phyloP scores from a whole-genome alignment of 2,113 vertebrate species.

The Xenopus borealis region DNA sequence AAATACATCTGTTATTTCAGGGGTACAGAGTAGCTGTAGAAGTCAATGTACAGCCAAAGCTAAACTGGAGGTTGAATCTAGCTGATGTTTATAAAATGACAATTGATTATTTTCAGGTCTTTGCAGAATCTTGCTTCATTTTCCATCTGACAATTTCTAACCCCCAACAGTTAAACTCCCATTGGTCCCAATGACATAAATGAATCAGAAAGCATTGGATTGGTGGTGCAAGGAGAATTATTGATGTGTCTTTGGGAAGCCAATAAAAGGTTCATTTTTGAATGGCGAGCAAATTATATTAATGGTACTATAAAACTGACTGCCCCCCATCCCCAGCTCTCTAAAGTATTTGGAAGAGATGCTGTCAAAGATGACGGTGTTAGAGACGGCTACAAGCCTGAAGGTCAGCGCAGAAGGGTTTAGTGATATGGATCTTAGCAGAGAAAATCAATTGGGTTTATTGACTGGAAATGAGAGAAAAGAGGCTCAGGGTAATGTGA shows the following conservation, averaged over 20 bases:
- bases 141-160: neutral
- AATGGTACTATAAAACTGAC: neutral
- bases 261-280: neutral
- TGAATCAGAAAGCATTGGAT: neutral
- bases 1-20: too few relatives aligned
- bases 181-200: neutral
- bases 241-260: neutral
- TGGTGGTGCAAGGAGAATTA: neutral
- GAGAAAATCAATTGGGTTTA: slow-evolving; percentile 42
- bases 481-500: slow-evolving; percentile 36
- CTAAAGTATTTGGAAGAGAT: slow-evolving; percentile 4
- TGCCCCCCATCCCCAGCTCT: neutral
- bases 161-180: neutral
- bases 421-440: slow-evolving; percentile 40
- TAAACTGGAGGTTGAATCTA: neutral
- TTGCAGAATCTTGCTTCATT: neutral
- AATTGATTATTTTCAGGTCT: neutral
- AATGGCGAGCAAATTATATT: neutral
- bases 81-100: neutral
- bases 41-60: too few relatives aligned
- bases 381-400: slow-evolving; percentile 32
- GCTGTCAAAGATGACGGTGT: slow-evolving; percentile 21
- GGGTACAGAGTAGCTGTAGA: too few relatives aligned
- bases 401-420: slow-evolving; percentile 35
- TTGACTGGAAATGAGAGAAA: slow-evolving; percentile 37